Evolutionary conservation across 2,113 vertebrate genomes (phyloP).

Genomic region (Salvator merianae): DNA sequence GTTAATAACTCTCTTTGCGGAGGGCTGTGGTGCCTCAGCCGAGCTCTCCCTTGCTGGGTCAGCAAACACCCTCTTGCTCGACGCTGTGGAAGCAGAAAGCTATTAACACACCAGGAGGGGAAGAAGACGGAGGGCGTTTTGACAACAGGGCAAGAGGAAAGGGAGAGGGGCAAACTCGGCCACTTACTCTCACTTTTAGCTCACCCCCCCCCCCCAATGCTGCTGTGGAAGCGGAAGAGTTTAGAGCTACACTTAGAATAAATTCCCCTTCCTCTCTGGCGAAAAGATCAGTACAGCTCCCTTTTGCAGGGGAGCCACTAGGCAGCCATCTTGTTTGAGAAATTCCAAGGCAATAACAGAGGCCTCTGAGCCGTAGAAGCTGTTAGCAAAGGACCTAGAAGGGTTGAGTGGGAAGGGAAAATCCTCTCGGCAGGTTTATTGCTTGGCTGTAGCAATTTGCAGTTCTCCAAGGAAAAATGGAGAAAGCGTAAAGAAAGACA

Average conservation of each 20-base stretch:
- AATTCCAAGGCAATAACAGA: neutral
- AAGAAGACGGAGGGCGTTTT: fast-evolving
- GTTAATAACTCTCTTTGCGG: neutral
- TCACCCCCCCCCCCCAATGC: neutral
- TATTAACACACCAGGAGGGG: neutral
- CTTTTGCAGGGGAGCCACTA: neutral
- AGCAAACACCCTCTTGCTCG: fast-evolving
- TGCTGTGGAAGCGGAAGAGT: neutral
- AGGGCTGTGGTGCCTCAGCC: fast-evolving
- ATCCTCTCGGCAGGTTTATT: too few relatives aligned
- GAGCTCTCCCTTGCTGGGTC: neutral
- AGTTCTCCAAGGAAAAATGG: too few relatives aligned
- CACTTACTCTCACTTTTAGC: neutral
- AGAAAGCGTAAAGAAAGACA: too few relatives aligned
- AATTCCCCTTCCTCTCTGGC: neutral
- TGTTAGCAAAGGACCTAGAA: too few relatives aligned
- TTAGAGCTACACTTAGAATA: neutral
- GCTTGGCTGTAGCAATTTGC: too few relatives aligned
- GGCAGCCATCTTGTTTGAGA: neutral
- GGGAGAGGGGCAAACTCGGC: neutral
- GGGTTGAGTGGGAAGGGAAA: too few relatives aligned
- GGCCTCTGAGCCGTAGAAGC: too few relatives aligned
- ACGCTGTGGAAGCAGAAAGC: neutral
- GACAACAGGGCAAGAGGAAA: fast-evolving
- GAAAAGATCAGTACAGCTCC: neutral